Evolutionary conservation across 2,888 invertebrate species (phyloP), one percentile per base, ranked within the genome.

Genomic region (Miltochrista miniata): DNA sequence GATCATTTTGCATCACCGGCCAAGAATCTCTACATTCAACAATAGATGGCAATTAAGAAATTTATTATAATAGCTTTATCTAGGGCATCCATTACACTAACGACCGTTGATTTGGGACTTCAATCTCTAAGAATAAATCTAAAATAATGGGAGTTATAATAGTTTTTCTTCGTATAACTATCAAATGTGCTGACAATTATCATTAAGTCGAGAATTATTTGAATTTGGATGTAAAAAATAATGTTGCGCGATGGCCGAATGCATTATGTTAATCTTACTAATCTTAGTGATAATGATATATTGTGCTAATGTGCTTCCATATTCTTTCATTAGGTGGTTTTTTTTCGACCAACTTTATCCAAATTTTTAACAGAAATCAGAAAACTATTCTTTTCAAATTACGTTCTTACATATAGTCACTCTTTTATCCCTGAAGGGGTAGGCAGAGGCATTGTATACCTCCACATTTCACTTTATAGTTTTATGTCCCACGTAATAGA

Each of bases 1-100:
- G 81, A 81, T 86, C 83, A 85, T 79, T 85, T 86, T 81, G 81
- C 88, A 85, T 89, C 90, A 88, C 70, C 77, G 78, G 72, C 73
- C 62, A 83, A 74, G 86, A 90, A 90, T 90, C 85, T 86, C 83
- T 62, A 78, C 59, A 70, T 78, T 72, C 68, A 68, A 78, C 79
- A 79, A 76, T 74, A 54, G 56, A 53, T 54, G 74, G 79, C 87
- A 87, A 89, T 90, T 90, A 90, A 88, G 85, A 85, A 85, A 90
- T 90, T 86, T 85, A 86, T 86, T 82, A 78, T 84, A 79, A 85
- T 79, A 76, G 77, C 79, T 76, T 68, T 81, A 85, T 85, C 80
- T 86, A 81, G 89, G 79, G 69, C 86, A 71, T 55, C 81, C 81
- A 86, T 89, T 87, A 84, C 70, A 59, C 77, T 88, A 87, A 88